Evolutionary conservation across 2,113 vertebrate genomes (phyloP), one percentile per base, ranked within the genome.

Genomic region (Lipotes vexillifer): DNA sequence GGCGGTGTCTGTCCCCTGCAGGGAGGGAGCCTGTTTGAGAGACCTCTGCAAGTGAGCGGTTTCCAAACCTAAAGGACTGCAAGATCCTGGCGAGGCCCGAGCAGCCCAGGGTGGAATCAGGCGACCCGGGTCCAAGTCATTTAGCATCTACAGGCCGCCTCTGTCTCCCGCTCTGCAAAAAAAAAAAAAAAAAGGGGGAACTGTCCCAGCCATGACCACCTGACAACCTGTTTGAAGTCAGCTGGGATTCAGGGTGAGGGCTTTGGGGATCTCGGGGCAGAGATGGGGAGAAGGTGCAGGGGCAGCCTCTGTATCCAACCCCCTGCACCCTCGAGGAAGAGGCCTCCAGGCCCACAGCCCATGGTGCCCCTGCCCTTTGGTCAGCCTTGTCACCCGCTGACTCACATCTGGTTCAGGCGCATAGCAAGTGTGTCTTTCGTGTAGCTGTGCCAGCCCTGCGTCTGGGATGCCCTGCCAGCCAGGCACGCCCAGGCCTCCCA

Each of bases 401-500:
- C 65, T 55, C 6, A 20, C 3, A 1, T 20, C 82, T 3, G 3
- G 0, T 36, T 31, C 18, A 1, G 1, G 21, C 46, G 27, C 72
- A 14, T 13, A 52, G 66, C 6, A 12, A 27, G 36, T 6, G 0
- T 74, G 68, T 44, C 38, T 85, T 88, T 69, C 38, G 57, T 15
- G 0, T 49, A 65, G 61, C n/a, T 17, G 80, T 68, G 61, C 77
- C n/a, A 86, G 66, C 71, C 10, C 75, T 20, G 52, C 2, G 0
- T 71, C 78, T 49, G 69, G 59, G 68, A 25, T 0, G 2, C 44
- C 31, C 55, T 25, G 78, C 78, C 59, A 63, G 65, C 74, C 69
- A 8, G 71, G 44, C 66, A 38, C 0, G 0, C 81, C 15, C 25
- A 6, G 38, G 41, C 18, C 27, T 66, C 38, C 52, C 0, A 1